A percentile compares a stretch with the other conserved stretches of the same genome.
Conservation (phyloP, 2,113 vertebrate species). For the Lichenostomus cassidix region DNA sequence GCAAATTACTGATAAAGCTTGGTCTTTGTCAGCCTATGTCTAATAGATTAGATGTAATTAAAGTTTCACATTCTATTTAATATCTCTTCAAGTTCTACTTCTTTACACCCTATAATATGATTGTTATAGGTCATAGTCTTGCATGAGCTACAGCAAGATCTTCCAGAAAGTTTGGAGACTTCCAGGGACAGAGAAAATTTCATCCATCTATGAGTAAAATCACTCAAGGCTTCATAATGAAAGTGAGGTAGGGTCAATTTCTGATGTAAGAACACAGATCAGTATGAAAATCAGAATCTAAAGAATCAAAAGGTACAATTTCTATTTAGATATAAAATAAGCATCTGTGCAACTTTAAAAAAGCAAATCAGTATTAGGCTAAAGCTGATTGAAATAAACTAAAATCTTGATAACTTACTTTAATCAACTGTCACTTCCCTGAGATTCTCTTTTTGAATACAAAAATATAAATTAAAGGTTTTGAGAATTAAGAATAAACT, state of each 20-base stretch:
- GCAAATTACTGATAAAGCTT: not conserved
- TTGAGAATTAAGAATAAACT: not conserved
- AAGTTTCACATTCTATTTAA: not conserved
- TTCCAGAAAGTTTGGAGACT: not conserved
- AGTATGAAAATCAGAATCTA: not conserved
- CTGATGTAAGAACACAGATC: not conserved
- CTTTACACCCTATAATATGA: not conserved
- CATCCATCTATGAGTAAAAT: not conserved
- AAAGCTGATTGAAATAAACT: not conserved
- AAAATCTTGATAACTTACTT: not conserved
- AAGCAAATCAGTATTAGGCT: not conserved
- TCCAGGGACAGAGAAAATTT: not conserved
- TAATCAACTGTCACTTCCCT: not conserved
- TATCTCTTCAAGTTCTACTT: not conserved
- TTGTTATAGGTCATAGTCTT: not conserved
- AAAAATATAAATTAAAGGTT: not conserved
- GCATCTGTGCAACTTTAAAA: not conserved
- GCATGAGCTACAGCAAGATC: not conserved
- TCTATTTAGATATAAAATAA: not conserved
- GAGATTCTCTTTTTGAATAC: not conserved
- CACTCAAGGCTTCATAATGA: not conserved
- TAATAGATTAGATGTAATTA: not conserved
- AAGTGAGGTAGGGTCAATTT: not conserved
- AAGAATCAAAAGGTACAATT: not conserved
- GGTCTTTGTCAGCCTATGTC: not conserved